Evolutionary conservation across 2,797 vertebrate species (phyloP).

Genomic region (Xenops minutus): DNA sequence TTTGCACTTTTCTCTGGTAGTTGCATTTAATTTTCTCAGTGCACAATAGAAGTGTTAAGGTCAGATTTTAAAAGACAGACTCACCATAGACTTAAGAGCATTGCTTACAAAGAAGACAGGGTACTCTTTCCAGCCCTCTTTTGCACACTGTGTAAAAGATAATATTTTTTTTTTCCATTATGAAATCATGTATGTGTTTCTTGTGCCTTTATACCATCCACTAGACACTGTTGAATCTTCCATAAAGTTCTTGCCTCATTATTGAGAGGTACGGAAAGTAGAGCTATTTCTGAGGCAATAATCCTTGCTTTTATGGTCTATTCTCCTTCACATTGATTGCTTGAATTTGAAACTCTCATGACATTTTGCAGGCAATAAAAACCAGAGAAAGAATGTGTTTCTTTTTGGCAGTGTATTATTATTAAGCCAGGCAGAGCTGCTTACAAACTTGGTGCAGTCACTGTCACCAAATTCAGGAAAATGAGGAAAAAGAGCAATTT

Average conservation of each 20-base stretch:
- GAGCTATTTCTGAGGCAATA: conserved; percentile 63
- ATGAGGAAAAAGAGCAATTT: neutral
- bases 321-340: conserved; percentile 48
- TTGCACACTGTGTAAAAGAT: neutral
- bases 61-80: neutral
- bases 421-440: conserved; percentile 11
- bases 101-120: neutral
- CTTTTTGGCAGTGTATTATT: neutral
- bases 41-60: neutral
- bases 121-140: neutral
- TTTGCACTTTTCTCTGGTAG: neutral
- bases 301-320: conserved; percentile 57
- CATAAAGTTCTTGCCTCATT: conserved; percentile 38
- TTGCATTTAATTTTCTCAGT: neutral
- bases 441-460: neutral
- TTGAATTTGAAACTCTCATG: conserved; percentile 58
- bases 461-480: neutral
- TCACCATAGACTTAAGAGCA: neutral
- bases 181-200: neutral
- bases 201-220: neutral
- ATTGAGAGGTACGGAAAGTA: conserved; percentile 39
- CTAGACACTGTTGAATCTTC: conserved; percentile 16
- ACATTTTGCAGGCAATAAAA: conserved; percentile 66
- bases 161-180: neutral
- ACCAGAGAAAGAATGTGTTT: neutral